Conservation (phyloP, 2,113 vertebrate genomes). For the Cochlearius cochlearius region DNA sequence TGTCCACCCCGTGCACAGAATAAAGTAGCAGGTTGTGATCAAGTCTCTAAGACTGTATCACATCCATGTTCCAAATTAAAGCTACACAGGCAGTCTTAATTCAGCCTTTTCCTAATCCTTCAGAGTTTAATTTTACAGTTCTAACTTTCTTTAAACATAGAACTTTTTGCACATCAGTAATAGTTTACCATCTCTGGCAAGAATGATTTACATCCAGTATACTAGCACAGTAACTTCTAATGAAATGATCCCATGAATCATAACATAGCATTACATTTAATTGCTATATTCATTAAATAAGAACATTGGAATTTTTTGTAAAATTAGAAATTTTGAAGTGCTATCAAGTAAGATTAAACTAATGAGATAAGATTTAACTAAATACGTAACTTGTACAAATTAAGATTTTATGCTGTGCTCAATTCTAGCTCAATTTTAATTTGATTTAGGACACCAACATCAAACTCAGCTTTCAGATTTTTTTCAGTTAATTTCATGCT, state of each 20-base stretch:
- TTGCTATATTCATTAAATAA: constrained; percentile 34
- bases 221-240: background rate
- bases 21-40: background rate
- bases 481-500: constrained; percentile 44
- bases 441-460: constrained; percentile 47
- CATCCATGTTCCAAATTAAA: constrained; percentile 18
- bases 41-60: background rate
- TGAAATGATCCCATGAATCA: constrained; percentile 28
- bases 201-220: background rate
- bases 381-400: constrained; percentile 38
- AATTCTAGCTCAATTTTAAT: constrained; percentile 23
- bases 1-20: constrained; percentile 5
- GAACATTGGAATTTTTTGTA: background rate
- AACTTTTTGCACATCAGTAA: constrained; percentile 1
- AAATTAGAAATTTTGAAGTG: constrained; percentile 15
- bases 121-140: constrained; percentile 13
- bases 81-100: background rate
- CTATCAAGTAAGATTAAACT: constrained; percentile 45
- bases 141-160: background rate
- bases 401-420: constrained; percentile 30
- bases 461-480: constrained; percentile 29
- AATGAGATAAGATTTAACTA: constrained; percentile 38
- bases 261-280: constrained; percentile 8
- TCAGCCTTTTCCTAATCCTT: constrained; percentile 21
- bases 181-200: background rate